These are phyloP conservation scores for Rhadinocentrus ornatus DNA, from an alignment of 2,797 vertebrate genomes.

Conservation along the genomic window DNA sequence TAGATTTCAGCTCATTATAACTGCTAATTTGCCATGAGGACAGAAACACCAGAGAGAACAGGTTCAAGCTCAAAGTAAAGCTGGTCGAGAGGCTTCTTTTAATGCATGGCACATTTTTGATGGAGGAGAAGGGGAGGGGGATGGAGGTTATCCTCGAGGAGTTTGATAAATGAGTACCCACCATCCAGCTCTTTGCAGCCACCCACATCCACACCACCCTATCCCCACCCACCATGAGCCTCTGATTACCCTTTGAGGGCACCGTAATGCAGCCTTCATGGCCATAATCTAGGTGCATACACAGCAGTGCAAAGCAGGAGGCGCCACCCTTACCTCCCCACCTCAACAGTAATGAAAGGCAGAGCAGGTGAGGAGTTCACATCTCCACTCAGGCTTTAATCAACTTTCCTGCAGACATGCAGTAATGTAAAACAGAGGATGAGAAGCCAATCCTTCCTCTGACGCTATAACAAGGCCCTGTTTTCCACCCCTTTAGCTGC, in stretches of 20 bases:
- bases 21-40: constrained; percentile 64
- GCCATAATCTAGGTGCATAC: constrained; percentile 45
- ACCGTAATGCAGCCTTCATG: constrained; percentile 42
- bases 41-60: constrained; percentile 29
- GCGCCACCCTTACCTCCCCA: constrained; percentile 34
- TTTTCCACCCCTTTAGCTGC: neutral
- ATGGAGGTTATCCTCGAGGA: constrained; percentile 52
- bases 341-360: constrained; percentile 59
- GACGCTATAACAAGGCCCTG: constrained; percentile 42
- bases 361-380: constrained; percentile 70
- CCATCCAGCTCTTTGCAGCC: constrained; percentile 37
- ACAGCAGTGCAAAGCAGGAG: constrained; percentile 25
- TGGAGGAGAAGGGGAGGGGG: constrained; percentile 36
- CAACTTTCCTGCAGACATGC: constrained; percentile 73
- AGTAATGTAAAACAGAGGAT: constrained; percentile 62
- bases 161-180: constrained; percentile 68
- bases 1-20: constrained; percentile 64
- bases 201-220: constrained; percentile 43
- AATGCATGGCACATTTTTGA: constrained; percentile 46
- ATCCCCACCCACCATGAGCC: constrained; percentile 34
- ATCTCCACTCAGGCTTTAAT: constrained; percentile 65
- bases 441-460: constrained; percentile 33
- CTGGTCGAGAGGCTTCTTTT: constrained; percentile 28
- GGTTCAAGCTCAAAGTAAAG: constrained; percentile 56
- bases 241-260: constrained; percentile 65